These are phyloP conservation scores for Dryoscopus gambensis DNA, from an alignment of 2,113 vertebrate species.

Conservation along the genomic window DNA sequence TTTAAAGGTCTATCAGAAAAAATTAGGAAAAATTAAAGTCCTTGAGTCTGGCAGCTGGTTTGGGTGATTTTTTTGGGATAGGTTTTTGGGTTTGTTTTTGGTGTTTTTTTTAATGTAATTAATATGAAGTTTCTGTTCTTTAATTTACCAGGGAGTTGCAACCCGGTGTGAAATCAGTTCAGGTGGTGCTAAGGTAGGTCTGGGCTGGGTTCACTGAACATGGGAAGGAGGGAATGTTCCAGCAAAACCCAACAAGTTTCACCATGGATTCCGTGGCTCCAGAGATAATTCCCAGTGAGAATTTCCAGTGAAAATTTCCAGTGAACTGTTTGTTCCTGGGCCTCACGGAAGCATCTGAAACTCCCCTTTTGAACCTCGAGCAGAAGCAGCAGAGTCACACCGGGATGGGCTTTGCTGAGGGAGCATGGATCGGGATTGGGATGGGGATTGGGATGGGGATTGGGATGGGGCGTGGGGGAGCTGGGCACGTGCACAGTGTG, in stretches of 20 bases:
- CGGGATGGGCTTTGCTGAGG: background rate
- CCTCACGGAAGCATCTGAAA: background rate
- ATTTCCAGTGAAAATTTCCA: background rate
- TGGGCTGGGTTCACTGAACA: background rate
- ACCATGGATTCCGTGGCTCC: background rate
- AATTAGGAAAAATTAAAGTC: accelerated
- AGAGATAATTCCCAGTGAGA: background rate
- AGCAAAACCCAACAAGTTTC: background rate
- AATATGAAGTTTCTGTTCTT: background rate
- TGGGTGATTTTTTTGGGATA: background rate
- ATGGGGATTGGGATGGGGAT: background rate
- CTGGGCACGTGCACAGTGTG: background rate
- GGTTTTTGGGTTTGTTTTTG: no score
- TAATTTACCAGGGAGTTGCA: conserved; percentile 83
- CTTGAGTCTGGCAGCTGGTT: background rate
- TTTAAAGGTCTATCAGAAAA: background rate
- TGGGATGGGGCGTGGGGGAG: background rate
- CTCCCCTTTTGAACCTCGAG: background rate
- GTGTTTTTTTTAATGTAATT: background rate
- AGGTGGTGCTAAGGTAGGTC: conserved; percentile 92
- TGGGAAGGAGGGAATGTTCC: background rate
- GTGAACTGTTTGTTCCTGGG: background rate
- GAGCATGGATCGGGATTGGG: background rate
- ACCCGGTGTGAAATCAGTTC: conserved; percentile 89
- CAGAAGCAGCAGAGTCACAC: background rate